Conservation (phyloP, 2,888 invertebrate genomes). For the Phengaris alcon region DNA sequence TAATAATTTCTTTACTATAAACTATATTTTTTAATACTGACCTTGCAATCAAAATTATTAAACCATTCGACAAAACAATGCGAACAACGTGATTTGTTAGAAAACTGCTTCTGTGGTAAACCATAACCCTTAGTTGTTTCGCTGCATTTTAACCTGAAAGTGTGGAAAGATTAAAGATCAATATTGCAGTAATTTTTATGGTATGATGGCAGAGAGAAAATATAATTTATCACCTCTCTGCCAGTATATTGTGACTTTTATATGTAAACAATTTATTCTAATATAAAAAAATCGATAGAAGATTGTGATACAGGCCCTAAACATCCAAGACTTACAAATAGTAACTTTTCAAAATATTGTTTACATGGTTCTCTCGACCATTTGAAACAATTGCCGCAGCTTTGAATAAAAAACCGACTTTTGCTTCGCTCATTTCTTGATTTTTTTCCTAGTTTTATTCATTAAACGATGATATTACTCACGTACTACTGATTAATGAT, state of each 20-base stretch:
- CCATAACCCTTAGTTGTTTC: conserved; percentile 54
- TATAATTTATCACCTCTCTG: too few species aligned
- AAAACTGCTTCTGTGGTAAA: conserved; percentile 61
- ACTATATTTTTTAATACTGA: conserved; percentile 35
- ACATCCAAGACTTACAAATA: conserved; percentile 58
- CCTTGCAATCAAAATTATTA: conserved; percentile 49
- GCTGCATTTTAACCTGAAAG: conserved; percentile 61
- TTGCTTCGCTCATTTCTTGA: conserved; percentile 55
- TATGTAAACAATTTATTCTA: too few species aligned
- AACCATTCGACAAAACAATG: conserved; percentile 63
- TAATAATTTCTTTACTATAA: too few species aligned
- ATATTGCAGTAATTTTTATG: conserved; percentile 21
- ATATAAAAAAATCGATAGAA: too few species aligned
- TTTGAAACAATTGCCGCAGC: conserved; percentile 49
- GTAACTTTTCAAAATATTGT: conserved; percentile 56
- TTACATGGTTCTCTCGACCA: conserved; percentile 41
- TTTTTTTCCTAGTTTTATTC: not conserved
- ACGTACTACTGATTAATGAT: too few species aligned
- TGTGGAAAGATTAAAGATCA: conserved; percentile 26
- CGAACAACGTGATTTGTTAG: conserved; percentile 54
- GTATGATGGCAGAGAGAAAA: too few species aligned
- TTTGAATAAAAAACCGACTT: conserved; percentile 56
- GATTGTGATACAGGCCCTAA: not conserved
- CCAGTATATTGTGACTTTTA: too few species aligned
- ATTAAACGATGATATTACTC: too few species aligned